Conservation (phyloP, 1,140 invertebrate species). For the Cydia splendana region DNA sequence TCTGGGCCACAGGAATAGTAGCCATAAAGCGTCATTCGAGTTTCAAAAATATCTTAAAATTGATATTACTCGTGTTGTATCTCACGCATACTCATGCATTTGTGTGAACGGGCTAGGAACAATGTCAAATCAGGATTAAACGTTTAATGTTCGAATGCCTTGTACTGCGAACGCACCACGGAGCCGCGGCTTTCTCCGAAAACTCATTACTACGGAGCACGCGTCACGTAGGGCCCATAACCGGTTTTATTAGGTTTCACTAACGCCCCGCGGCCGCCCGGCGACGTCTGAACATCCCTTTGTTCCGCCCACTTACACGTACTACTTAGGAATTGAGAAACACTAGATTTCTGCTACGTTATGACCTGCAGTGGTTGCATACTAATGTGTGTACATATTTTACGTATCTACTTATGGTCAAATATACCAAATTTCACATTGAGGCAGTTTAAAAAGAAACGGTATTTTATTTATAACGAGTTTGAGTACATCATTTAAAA, state of each 20-base stretch:
- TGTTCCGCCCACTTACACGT: conserved; percentile 40
- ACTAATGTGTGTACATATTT: no score
- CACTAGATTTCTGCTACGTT: conserved; percentile 6
- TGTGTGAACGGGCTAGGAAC: background rate
- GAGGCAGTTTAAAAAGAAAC: no score
- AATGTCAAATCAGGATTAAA: background rate
- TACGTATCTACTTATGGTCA: no score
- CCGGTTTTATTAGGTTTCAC: conserved; percentile 74
- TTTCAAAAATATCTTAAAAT: no score
- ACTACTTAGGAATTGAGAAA: conserved; percentile 14
- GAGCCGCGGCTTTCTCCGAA: conserved; percentile 61
- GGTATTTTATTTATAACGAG: no score
- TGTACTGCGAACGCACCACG: conserved; percentile 45
- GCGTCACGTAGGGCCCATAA: conserved; percentile 68
- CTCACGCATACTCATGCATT: no score
- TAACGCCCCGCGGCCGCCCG: conserved; percentile 44
- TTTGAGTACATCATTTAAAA: no score
- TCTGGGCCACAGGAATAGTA: background rate
- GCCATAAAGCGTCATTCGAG: no score
- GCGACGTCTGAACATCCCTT: conserved; percentile 43
- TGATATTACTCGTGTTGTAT: no score
- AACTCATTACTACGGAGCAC: conserved; percentile 69
- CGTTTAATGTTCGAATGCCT: background rate
- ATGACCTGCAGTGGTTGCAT: background rate
- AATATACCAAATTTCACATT: no score